phyloP scores from a whole-genome alignment of 2,113 vertebrate species.

The Amia ocellicauda region DNA sequence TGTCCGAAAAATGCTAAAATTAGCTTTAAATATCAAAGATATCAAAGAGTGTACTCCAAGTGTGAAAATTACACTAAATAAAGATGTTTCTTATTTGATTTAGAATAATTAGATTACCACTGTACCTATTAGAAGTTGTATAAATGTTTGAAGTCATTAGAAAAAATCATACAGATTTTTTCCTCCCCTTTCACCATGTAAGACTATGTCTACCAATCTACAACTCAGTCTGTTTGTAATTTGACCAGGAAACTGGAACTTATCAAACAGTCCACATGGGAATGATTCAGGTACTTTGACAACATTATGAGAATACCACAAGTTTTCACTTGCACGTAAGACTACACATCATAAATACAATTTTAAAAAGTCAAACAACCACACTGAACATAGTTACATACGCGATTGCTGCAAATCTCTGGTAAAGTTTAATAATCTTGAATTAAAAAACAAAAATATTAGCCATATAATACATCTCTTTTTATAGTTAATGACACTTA shows the following conservation, averaged over 20 bases:
- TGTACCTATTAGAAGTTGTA: too few relatives aligned
- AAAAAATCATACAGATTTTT: background rate
- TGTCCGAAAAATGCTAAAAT: too few relatives aligned
- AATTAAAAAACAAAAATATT: too few relatives aligned
- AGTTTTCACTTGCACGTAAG: conserved; percentile 4
- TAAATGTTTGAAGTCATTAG: conserved; percentile 1
- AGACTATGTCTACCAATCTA: background rate
- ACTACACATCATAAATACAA: background rate
- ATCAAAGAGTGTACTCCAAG: too few relatives aligned
- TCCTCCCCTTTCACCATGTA: background rate
- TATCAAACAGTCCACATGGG: background rate
- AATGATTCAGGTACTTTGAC: conserved; percentile 6
- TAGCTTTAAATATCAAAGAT: too few relatives aligned
- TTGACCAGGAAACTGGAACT: background rate
- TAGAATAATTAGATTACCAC: too few relatives aligned
- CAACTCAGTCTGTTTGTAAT: background rate
- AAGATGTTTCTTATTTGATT: too few relatives aligned
- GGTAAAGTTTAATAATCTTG: too few relatives aligned
- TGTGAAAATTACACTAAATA: too few relatives aligned
- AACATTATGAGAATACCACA: background rate
- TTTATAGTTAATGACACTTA: too few relatives aligned
- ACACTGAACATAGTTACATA: background rate
- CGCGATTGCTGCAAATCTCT: background rate
- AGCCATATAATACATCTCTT: too few relatives aligned
- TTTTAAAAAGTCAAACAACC: background rate